A percentile compares a stretch with the other conserved stretches of the same genome.
phyloP scores from a whole-genome alignment of 2,113 vertebrate genomes.

The Ursus arctos region DNA sequence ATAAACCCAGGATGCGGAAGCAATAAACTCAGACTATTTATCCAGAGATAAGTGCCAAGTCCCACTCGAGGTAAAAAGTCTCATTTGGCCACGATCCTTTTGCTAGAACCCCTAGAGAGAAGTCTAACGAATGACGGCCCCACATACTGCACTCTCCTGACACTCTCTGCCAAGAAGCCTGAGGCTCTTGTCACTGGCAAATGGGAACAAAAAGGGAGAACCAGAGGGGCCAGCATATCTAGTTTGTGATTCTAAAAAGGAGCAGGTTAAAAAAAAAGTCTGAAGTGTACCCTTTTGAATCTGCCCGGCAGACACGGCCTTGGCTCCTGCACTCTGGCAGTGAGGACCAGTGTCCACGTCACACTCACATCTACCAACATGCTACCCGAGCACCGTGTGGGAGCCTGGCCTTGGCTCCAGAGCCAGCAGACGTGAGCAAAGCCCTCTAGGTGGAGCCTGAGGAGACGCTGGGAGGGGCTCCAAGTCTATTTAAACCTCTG shows the following conservation, averaged over 20 bases:
- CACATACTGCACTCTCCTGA: rapidly evolving
- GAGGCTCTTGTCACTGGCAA: not conserved
- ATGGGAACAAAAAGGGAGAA: not conserved
- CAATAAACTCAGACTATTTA: not conserved
- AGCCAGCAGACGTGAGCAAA: not conserved
- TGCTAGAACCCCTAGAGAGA: not conserved
- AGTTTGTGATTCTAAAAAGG: not conserved
- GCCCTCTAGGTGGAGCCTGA: not conserved
- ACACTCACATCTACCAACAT: not conserved
- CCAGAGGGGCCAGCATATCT: not conserved
- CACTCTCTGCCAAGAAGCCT: not conserved
- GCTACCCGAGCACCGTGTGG: rapidly evolving
- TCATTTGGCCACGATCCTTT: not conserved
- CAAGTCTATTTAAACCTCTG: not conserved
- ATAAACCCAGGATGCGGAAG: not conserved
- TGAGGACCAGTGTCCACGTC: not conserved
- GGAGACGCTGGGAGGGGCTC: not conserved
- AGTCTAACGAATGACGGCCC: not conserved
- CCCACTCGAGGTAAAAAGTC: not conserved
- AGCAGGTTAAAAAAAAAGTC: not conserved
- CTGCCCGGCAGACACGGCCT: not conserved
- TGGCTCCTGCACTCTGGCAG: not conserved
- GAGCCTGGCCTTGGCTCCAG: not conserved
- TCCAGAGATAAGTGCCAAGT: not conserved
- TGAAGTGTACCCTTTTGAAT: not conserved